Evolutionary conservation across 2,888 invertebrate genomes (phyloP).

Genomic region (Caenorhabditis sp.): DNA sequence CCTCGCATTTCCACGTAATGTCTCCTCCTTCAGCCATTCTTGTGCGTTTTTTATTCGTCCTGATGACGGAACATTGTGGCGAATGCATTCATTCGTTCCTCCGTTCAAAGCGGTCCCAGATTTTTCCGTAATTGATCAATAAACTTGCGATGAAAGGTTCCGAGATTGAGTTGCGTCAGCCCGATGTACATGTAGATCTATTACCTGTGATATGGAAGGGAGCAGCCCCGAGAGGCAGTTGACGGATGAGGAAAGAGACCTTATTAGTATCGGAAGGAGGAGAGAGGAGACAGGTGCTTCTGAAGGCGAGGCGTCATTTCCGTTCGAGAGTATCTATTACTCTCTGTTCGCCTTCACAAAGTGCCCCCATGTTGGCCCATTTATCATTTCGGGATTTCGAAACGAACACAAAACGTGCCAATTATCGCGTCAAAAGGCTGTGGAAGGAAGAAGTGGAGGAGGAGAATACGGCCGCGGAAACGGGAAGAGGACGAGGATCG

Average conservation of each 20-base stretch:
- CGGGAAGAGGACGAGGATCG: constrained; percentile 34
- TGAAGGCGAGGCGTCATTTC: constrained; percentile 31
- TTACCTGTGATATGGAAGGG: constrained; percentile 14
- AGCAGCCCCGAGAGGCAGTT: background rate
- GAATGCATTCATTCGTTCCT: background rate
- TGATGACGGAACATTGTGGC: background rate
- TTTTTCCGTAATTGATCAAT: constrained; percentile 14
- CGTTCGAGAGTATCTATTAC: constrained; percentile 47
- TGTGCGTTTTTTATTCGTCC: constrained; percentile 5
- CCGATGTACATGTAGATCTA: constrained; percentile 33
- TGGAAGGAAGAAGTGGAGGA: background rate
- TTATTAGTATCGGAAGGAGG: background rate
- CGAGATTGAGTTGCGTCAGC: constrained; percentile 20
- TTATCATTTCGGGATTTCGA: constrained; percentile 41
- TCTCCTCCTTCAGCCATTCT: constrained; percentile 6
- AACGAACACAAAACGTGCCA: constrained; percentile 55
- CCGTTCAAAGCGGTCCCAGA: constrained; percentile 5
- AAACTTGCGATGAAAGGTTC: constrained; percentile 16
- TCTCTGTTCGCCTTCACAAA: constrained; percentile 19
- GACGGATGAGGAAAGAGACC: background rate
- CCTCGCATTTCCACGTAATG: constrained; percentile 35
- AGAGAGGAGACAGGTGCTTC: constrained; percentile 1
- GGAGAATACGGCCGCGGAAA: constrained; percentile 1
- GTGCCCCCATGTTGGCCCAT: constrained; percentile 37
- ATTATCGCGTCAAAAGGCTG: constrained; percentile 56